Base-by-base conservation (phyloP, 2,888 invertebrate species). In the Chromoteleia sp. region DNA sequence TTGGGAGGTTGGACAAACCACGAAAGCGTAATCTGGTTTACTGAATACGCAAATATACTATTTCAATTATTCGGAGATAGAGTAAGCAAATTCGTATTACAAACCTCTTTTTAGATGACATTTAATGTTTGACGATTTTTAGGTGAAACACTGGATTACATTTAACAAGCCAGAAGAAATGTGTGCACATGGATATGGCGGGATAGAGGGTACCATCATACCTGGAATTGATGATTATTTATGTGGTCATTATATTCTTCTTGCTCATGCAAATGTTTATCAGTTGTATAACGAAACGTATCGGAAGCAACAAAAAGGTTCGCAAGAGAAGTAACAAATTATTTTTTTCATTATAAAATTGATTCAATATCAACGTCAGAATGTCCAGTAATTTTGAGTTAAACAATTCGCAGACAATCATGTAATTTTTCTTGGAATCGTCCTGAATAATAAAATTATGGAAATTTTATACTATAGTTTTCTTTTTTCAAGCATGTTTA, bases 131-230 rank as follows among this genome's bases (percentile, higher is more conserved):
- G 12, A 12, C 14, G 14, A 12, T 33, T 1, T 58, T 67, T 43
- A 87, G 86, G 86, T 88, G 1, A 89, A 89, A 84, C 93, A 93
- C 77, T 96, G 96, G 96, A 94, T 95, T 8, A 96, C 96, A 0
- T 94, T 96, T 83, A 96, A 96, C 88, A 96, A 96, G 88, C 96
- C 96, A 1, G 93, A 93, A 92, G 92, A 93, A 85, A 93, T 93
- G 45, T 93, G 94, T 85, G 89, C 92, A 76, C 91, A 92, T 85
- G 94, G 94, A 5, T 94, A 94, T 83, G 94, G 93, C 0, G 65
- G 81, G 14, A 33, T 70, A 12, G 74, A 75, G 67, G 85, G 84
- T 4, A 45, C 89, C 14, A 82, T 86, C 25, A 85, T 86, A 29
- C 93, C 92, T 48, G 94, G 94, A 3, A 86, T 93, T 14, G 94